Percentiles rank a stretch among this genome's conserved stretches.
phyloP scores from a whole-genome alignment of 2,888 invertebrate species.

The Ophion costatus region DNA sequence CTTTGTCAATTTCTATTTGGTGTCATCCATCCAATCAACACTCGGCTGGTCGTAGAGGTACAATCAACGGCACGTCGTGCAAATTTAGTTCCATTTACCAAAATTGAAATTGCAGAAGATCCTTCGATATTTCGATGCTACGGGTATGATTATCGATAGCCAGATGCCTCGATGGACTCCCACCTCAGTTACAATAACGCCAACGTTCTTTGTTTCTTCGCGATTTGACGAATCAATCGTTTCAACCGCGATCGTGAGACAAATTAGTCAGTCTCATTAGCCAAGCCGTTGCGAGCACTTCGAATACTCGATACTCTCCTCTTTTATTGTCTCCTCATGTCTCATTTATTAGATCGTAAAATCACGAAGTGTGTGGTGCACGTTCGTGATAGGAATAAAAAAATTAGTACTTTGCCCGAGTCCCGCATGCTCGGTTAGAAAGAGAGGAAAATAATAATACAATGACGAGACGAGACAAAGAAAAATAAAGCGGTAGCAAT shows the following conservation, averaged over 20 bases:
- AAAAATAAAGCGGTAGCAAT: constrained; percentile 74
- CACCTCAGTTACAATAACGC: not conserved
- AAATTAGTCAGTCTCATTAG: constrained; percentile 53
- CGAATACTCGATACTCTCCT: constrained; percentile 3
- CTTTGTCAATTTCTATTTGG: not conserved
- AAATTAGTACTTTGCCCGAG: constrained; percentile 60
- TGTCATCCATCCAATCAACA: not conserved
- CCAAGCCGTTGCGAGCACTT: constrained; percentile 16
- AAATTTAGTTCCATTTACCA: not conserved
- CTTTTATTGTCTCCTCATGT: constrained; percentile 12
- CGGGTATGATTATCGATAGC: not conserved
- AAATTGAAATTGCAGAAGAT: not conserved
- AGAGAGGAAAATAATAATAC: constrained; percentile 37
- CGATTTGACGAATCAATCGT: constrained; percentile 56
- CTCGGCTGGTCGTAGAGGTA: not conserved
- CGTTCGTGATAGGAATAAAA: constrained; percentile 44
- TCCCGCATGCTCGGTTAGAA: constrained; percentile 49
- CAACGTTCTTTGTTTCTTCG: constrained; percentile 15
- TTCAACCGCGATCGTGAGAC: constrained; percentile 48
- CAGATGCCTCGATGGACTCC: constrained; percentile 10
- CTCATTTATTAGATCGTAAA: constrained; percentile 57
- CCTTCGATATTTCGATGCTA: not conserved
- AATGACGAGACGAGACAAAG: constrained; percentile 52
- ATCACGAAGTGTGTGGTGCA: constrained; percentile 27
- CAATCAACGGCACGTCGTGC: not conserved